Evolutionary conservation across 2,888 invertebrate species (phyloP).

Genomic region (Dusona sp.): DNA sequence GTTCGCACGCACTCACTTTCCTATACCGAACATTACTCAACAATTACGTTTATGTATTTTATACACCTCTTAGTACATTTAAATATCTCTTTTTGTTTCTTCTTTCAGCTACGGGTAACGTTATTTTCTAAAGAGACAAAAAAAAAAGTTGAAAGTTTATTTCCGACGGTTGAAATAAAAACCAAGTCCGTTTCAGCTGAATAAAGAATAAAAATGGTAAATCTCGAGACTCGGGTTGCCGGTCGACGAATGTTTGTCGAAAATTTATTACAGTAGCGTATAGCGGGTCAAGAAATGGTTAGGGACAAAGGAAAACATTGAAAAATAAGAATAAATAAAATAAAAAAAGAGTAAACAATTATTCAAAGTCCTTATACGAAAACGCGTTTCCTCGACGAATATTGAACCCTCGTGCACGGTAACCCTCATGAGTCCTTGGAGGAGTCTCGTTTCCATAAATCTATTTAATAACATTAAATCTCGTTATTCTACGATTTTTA

Average conservation of each 20-base stretch:
- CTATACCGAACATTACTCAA: slow-evolving; percentile 25
- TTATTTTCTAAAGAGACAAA: slow-evolving; percentile 37
- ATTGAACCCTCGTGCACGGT: slow-evolving; percentile 15
- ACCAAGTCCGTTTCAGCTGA: too few species aligned
- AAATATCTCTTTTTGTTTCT: slow-evolving; percentile 9
- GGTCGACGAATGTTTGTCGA: too few species aligned
- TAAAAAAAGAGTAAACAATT: slow-evolving; percentile 58
- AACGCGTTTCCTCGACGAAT: slow-evolving; percentile 60
- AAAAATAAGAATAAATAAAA: background rate
- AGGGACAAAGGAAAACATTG: slow-evolving; percentile 57
- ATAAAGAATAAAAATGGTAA: too few species aligned
- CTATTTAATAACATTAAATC: too few species aligned
- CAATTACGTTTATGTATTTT: slow-evolving; percentile 60
- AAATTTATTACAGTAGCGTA: too few species aligned
- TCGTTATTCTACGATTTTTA: too few species aligned
- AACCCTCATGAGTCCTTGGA: background rate
- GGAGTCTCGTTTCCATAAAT: background rate
- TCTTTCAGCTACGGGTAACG: slow-evolving; percentile 43
- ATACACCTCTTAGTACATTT: slow-evolving; percentile 31
- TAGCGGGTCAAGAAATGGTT: too few species aligned
- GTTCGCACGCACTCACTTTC: too few species aligned
- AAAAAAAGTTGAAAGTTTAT: background rate
- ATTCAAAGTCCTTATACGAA: slow-evolving; percentile 66
- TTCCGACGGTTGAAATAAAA: too few species aligned
- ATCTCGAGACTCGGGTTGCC: too few species aligned